Evolutionary conservation across 2,113 vertebrate species (phyloP), one percentile per base, ranked within the genome.

Genomic region (Dendrocopos noguchii): DNA sequence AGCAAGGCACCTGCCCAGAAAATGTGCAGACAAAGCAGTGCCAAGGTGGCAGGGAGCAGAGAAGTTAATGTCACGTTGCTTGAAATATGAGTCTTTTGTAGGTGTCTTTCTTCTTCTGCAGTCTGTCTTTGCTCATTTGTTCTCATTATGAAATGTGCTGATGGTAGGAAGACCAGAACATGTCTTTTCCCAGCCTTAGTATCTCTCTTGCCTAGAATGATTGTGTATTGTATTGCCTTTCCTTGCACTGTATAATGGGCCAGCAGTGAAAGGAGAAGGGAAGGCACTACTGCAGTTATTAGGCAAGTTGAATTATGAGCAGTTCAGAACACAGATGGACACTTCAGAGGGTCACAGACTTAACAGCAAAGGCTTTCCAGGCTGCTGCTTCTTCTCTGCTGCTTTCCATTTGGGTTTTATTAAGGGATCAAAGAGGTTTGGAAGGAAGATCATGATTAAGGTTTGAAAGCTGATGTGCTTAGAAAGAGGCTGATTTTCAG

Each of bases 391-490:
- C 53, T 88, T 70, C 59, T 90, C 67, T 94, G 90, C 65, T 2
- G 0, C 22, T 4, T 88, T 50, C 63, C 74, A 70, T 96, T 95
- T 94, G 90, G 91, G 71, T 90, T 93, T 86, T 86, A 47, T 92
- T 91, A 87, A 74, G 63, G 78, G 81, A 94, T 94, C 93, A 95
- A 89, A 96, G 93, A 65, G 22, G 20, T 84, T 90, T 74, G 16
- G 42, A 47, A 59, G 81, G 67, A 80, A 66, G 84, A 74, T 71
- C 64, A 29, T 93, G 80, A 80, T 67, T 87, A 21, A 90, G 72
- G 27, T 80, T 73, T 93, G 74, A 87, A 86, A 92, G 84, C 90
- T 78, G 65, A 27, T 83, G 68, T 46, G 10, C 81, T 94, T 67
- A 57, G 57, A 80, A 67, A 55, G 50, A 80, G 29, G 55, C 15